A percentile compares a stretch with the other conserved stretches of the same genome.
Evolutionary conservation across 2,888 invertebrate genomes (phyloP).

Genomic region (Tortricodes alternella): DNA sequence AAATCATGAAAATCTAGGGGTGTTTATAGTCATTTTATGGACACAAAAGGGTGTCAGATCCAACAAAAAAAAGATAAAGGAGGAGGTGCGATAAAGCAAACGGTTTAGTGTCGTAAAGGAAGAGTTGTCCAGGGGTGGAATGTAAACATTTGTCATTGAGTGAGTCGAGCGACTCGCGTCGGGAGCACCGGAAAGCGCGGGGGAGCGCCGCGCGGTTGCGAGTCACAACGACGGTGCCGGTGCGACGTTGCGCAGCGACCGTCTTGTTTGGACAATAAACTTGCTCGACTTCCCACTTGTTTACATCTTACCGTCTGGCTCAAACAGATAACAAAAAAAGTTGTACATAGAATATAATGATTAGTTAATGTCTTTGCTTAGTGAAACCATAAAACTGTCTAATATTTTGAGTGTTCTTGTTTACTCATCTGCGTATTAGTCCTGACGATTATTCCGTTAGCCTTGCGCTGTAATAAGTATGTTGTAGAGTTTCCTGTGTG

Average conservation of each 20-base stretch:
- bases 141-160: constrained; percentile 71
- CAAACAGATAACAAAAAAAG: constrained; percentile 55
- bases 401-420: neutral
- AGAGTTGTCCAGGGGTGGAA: constrained; percentile 55
- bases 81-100: constrained; percentile 35
- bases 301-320: constrained; percentile 61
- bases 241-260: constrained; percentile 35
- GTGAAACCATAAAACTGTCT: neutral
- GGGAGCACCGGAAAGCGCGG: constrained; percentile 40
- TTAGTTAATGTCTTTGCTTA: constrained; percentile 14
- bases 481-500: constrained; percentile 37
- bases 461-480: neutral
- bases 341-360: constrained; percentile 49
- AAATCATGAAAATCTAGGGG: constrained; percentile 17
- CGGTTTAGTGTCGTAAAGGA: constrained; percentile 48
- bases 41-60: constrained; percentile 35
- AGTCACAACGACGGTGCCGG: constrained; percentile 39
- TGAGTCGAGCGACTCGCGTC: constrained; percentile 50
- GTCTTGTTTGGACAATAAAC: constrained; percentile 70
- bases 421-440: neutral
- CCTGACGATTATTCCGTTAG: neutral
- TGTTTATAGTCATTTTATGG: constrained; percentile 32
- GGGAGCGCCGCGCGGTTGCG: constrained; percentile 33
- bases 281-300: constrained; percentile 61
- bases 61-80: constrained; percentile 32